These are phyloP conservation scores for Tinea pellionella DNA, from an alignment of 2,888 invertebrate species.

Conservation along the genomic window DNA sequence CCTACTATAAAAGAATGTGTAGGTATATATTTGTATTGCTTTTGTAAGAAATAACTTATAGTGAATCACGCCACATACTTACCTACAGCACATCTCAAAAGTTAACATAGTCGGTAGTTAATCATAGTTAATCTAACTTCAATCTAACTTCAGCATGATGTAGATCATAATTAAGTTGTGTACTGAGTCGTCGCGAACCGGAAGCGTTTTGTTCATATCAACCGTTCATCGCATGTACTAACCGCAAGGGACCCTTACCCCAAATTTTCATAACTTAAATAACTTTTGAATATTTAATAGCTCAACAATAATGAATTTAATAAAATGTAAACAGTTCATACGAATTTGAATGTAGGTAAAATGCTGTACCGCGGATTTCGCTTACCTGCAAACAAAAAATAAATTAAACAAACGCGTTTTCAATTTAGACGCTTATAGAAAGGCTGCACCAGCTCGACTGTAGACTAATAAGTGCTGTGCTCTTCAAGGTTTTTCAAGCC, in stretches of 20 bases:
- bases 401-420: constrained; percentile 7
- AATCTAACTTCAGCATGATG: constrained; percentile 43
- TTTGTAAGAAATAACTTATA: too few species aligned
- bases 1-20: too few species aligned
- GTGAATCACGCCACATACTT: not conserved
- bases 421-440: too few species aligned
- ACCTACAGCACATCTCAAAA: constrained; percentile 22
- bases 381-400: not conserved
- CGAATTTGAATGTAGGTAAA: not conserved
- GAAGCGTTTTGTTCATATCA: constrained; percentile 59
- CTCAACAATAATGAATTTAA: not conserved
- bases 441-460: too few species aligned
- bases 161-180: constrained; percentile 58
- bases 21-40: too few species aligned
- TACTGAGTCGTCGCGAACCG: constrained; percentile 42
- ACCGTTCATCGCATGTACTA: constrained; percentile 36
- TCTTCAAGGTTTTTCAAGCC: too few species aligned
- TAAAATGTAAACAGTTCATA: not conserved
- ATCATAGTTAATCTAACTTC: constrained; percentile 50
- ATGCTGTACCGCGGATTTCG: not conserved
- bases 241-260: constrained; percentile 4
- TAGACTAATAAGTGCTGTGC: too few species aligned
- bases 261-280: constrained; percentile 6
- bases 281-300: constrained; percentile 8
- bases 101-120: constrained; percentile 36